Evolutionary conservation across 2,888 invertebrate genomes (phyloP).

Genomic region (Asteroscopus sphinx): DNA sequence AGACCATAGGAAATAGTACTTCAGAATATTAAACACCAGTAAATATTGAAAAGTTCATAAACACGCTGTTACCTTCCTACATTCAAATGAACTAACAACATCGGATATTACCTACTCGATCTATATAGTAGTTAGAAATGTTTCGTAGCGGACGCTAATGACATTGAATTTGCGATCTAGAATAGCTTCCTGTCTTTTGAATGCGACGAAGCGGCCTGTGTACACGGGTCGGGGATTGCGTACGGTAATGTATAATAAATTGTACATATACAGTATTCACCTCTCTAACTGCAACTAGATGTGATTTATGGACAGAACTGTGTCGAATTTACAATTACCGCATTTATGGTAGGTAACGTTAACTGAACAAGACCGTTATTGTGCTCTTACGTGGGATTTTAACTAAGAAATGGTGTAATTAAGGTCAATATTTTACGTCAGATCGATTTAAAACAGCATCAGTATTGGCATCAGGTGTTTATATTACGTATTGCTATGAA

Average conservation of each 20-base stretch:
- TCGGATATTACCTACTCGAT: conserved; percentile 25
- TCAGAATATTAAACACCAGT: conserved; percentile 30
- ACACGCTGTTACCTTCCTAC: background rate
- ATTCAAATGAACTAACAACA: conserved; percentile 8
- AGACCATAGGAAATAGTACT: conserved; percentile 29
- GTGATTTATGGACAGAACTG: conserved; percentile 84
- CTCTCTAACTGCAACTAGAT: conserved; percentile 75
- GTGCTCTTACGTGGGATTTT: conserved; percentile 64
- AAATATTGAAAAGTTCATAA: conserved; percentile 37
- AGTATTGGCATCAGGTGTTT: conserved; percentile 51
- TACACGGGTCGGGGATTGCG: conserved; percentile 39
- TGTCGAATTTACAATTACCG: conserved; percentile 86
- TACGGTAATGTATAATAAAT: conserved; percentile 74
- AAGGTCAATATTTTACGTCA: conserved; percentile 59
- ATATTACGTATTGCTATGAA: conserved; percentile 40
- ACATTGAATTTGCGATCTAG: conserved; percentile 70
- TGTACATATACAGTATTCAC: conserved; percentile 79
- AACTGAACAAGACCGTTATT: conserved; percentile 71
- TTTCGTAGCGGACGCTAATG: conserved; percentile 52
- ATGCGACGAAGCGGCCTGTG: conserved; percentile 51
- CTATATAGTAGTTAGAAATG: conserved; percentile 29
- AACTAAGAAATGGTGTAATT: conserved; percentile 57
- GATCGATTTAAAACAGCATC: conserved; percentile 60
- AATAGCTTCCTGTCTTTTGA: conserved; percentile 76
- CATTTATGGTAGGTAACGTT: conserved; percentile 70